A percentile compares a stretch with the other conserved stretches of the same genome.
phyloP scores from a whole-genome alignment of 1,140 invertebrate genomes.

The Calliopsis andreniformis region DNA sequence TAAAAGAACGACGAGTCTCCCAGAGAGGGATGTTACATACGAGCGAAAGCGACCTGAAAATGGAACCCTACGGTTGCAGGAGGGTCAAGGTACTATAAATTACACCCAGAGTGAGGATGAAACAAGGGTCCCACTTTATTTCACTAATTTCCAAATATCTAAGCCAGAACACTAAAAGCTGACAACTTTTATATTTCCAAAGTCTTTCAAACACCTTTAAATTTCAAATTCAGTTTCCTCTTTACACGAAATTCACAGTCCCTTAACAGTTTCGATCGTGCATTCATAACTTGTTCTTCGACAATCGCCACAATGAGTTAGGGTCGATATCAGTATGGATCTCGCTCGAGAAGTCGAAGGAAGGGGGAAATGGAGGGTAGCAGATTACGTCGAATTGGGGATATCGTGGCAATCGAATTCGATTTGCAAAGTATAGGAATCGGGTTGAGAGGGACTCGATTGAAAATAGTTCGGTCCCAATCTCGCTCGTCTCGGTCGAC shows the following conservation, averaged over 20 bases:
- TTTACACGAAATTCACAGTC: background rate
- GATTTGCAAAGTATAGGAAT: constrained; percentile 62
- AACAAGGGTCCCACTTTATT: background rate
- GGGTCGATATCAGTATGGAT: background rate
- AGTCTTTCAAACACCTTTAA: too few species aligned
- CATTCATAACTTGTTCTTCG: background rate
- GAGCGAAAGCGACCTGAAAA: background rate
- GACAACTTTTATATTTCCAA: too few species aligned
- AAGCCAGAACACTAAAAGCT: too few species aligned
- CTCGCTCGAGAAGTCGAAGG: background rate
- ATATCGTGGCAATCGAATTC: constrained; percentile 62
- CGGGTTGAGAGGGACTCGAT: constrained; percentile 48
- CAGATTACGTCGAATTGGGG: constrained; percentile 39
- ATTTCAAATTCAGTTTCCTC: too few species aligned
- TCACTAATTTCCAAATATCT: too few species aligned
- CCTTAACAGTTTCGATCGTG: background rate
- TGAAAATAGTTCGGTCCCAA: constrained; percentile 70
- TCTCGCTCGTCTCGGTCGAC: constrained; percentile 62
- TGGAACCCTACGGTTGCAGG: background rate
- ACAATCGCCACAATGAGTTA: constrained; percentile 35
- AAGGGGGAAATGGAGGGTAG: background rate
- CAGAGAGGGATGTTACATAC: background rate
- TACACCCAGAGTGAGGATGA: background rate
- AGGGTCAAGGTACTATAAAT: constrained; percentile 5
- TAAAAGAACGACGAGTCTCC: background rate